Base-by-base conservation (phyloP, 1,140 invertebrate genomes). In the Bombus soroeensis region DNA sequence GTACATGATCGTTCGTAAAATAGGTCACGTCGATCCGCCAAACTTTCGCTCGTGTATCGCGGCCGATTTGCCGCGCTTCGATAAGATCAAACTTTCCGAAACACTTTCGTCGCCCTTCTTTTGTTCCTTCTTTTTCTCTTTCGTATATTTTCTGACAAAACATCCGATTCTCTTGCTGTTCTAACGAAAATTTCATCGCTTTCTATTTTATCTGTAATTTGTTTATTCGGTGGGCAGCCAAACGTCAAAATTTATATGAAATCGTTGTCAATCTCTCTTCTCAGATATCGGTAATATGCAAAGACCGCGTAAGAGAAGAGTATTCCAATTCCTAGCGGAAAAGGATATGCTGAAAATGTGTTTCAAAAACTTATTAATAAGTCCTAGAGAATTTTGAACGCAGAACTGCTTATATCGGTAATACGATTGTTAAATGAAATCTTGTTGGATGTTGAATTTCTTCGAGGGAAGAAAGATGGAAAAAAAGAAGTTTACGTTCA, bases 1-100 rank as follows among this genome's bases (percentile, higher is more conserved):
- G 41, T 76, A 76, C 78, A 43, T 32, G 43, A 70, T 37, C 43
- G 43, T 53, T 39, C 66, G 25, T 70, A 37, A 81, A 72, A 28
- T 72, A 28, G 68, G 79, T 53, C 79, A 32, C 66, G 66, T 39
- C 66, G 68, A 81, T 71, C 41, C 68, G 15, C 47, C 34, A 81
- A 71, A 81, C 66, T 34, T 39, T 53, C 47, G 18, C 47, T 53
- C 18, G 18, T 32, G 37, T 37, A n/a, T 77, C 39, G 37, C 18
- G 6, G 47, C 47, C 47, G 47, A 32, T 47, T 47, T 22, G 43
- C 32, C 43, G 10, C 25, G 43, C 25, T 3, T 13, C 57, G 39
- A 78, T 71, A 39, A 37, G 37, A 32, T 15, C 43, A 22, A 71
- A 81, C 47, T 81, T 81, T 10, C 10, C 66, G 18, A 57, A 81